Evolutionary conservation across 2,888 invertebrate genomes (phyloP).

Genomic region (Ischnura elegans): DNA sequence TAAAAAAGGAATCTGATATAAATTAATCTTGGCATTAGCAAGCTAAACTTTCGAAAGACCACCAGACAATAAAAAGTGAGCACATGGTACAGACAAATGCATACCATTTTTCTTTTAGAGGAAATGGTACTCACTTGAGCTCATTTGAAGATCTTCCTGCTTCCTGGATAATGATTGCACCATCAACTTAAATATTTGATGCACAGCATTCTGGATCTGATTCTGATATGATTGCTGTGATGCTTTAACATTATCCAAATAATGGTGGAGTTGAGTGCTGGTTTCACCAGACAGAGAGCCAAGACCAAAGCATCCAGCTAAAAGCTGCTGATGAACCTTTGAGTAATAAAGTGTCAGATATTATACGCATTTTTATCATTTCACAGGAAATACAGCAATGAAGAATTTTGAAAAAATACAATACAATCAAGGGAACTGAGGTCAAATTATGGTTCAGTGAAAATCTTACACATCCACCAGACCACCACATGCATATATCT

Average conservation of each 20-base stretch:
- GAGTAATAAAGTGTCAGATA: constrained; percentile 20
- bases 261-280: constrained; percentile 79
- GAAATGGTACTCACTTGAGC: constrained; percentile 69
- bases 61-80: no score
- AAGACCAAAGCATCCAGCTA: constrained; percentile 79
- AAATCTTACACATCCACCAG: no score
- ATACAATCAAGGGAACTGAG: neutral
- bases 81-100: no score
- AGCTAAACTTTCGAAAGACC: no score
- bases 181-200: constrained; percentile 80
- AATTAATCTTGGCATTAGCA: no score
- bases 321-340: constrained; percentile 77
- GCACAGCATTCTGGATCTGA: constrained; percentile 79
- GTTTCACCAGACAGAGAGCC: constrained; percentile 70
- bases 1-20: no score
- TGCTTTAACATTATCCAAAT: constrained; percentile 81
- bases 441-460: no score
- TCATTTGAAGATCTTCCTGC: constrained; percentile 67
- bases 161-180: constrained; percentile 77
- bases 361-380: neutral
- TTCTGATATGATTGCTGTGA: constrained; percentile 79
- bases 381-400: neutral
- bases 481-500: no score
- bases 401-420: neutral
- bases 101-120: neutral